These are phyloP conservation scores for Frieseomelitta varia DNA, from an alignment of 1,140 invertebrate species.

Conservation along the genomic window DNA sequence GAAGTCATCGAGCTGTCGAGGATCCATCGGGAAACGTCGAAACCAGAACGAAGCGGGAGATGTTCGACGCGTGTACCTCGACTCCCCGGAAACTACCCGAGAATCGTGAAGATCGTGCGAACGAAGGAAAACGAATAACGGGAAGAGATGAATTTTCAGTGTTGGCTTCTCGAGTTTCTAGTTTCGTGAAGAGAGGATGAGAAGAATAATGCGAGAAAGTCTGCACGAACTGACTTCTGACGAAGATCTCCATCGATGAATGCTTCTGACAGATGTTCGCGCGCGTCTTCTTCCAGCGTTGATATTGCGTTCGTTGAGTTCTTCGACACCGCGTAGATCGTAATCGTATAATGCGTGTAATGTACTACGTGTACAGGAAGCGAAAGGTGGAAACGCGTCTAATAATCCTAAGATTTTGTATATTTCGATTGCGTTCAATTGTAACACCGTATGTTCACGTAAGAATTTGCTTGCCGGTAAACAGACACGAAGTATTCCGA, in stretches of 20 bases:
- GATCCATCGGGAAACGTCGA: conserved; percentile 17
- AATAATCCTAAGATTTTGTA: conserved; percentile 19
- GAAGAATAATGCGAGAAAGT: background rate
- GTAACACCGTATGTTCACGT: background rate
- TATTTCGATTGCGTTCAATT: conserved; percentile 8
- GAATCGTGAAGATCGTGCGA: background rate
- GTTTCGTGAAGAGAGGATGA: background rate
- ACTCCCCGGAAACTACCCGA: background rate
- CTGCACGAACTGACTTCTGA: conserved; percentile 27
- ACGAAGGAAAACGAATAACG: background rate
- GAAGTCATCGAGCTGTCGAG: conserved; percentile 35
- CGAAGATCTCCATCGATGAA: background rate
- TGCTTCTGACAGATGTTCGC: conserved; percentile 4
- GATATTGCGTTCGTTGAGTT: conserved; percentile 20
- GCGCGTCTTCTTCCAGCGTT: conserved; percentile 14
- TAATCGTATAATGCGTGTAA: background rate
- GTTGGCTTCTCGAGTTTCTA: background rate
- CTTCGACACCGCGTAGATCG: background rate
- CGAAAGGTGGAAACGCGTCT: background rate
- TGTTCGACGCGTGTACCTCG: conserved; percentile 1
- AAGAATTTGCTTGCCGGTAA: background rate
- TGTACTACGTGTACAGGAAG: conserved; percentile 6
- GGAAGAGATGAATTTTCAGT: background rate
- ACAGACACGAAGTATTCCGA: background rate
- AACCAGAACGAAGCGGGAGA: background rate